Evolutionary conservation across 2,888 invertebrate genomes (phyloP).

Genomic region (Drosophila falleni): DNA sequence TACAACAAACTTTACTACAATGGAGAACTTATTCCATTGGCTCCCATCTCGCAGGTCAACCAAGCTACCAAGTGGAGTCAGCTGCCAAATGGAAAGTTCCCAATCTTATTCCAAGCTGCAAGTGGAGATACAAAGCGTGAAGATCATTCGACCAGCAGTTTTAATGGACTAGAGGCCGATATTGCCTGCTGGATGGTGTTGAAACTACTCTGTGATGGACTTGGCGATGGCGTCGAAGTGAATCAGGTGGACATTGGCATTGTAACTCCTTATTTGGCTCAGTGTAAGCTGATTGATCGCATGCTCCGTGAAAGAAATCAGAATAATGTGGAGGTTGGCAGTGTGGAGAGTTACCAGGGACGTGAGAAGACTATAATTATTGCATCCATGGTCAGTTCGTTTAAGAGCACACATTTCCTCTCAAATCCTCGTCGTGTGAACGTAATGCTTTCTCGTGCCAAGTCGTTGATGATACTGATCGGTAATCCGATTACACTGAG

Average conservation of each 20-base stretch:
- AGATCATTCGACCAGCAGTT: slow-evolving; percentile 85
- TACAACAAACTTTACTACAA: slow-evolving; percentile 92
- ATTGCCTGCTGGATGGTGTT: slow-evolving; percentile 56
- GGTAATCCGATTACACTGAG: slow-evolving; percentile 85
- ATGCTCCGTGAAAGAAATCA: slow-evolving; percentile 50
- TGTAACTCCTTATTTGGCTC: slow-evolving; percentile 87
- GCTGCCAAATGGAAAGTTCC: slow-evolving; percentile 86
- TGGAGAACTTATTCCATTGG: slow-evolving; percentile 87
- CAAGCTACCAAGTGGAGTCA: slow-evolving; percentile 79
- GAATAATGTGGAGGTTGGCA: slow-evolving; percentile 89
- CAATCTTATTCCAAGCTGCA: slow-evolving; percentile 88
- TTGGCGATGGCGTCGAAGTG: slow-evolving; percentile 84
- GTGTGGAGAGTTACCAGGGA: slow-evolving; percentile 95
- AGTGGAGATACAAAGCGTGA: slow-evolving; percentile 84
- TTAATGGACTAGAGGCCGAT: slow-evolving; percentile 87
- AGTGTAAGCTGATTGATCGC: slow-evolving; percentile 77
- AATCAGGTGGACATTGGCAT: slow-evolving; percentile 87
- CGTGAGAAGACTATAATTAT: slow-evolving; percentile 93
- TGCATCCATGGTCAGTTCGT: slow-evolving; percentile 90
- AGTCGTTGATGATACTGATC: slow-evolving; percentile 87
- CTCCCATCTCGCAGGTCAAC: slow-evolving; percentile 48
- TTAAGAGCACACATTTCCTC: slow-evolving; percentile 71
- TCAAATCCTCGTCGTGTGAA: slow-evolving; percentile 86
- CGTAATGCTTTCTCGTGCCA: slow-evolving; percentile 88
- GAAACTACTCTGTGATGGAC: slow-evolving; percentile 84